phyloP scores from a whole-genome alignment of 2,888 invertebrate genomes.

The Netelia fuscicornis region DNA sequence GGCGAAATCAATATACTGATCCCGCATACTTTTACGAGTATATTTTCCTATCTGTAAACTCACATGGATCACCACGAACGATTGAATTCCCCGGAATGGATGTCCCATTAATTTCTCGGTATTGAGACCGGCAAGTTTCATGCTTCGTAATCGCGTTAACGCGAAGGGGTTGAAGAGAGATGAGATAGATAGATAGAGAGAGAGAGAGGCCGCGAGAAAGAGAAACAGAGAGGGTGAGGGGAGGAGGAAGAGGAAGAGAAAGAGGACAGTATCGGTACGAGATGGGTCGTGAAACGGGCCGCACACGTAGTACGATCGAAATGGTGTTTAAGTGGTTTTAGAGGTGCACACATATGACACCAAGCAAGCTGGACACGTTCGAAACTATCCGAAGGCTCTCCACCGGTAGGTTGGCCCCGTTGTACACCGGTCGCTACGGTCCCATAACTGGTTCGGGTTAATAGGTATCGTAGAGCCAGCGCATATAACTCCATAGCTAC shows the following conservation, averaged over 20 bases:
- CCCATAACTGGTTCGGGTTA: slow-evolving; percentile 47
- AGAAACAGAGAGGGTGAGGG: neutral
- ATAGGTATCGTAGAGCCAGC: slow-evolving; percentile 42
- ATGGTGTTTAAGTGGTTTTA: slow-evolving; percentile 55
- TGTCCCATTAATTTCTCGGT: slow-evolving; percentile 55
- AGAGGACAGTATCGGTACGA: slow-evolving; percentile 24
- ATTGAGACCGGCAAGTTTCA: slow-evolving; percentile 46
- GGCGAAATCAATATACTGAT: neutral
- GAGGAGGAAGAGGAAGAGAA: neutral
- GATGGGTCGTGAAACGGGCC: slow-evolving; percentile 19
- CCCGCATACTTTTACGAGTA: neutral
- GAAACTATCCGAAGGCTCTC: slow-evolving; percentile 40
- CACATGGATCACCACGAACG: slow-evolving; percentile 5
- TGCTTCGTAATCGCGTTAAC: slow-evolving; percentile 59
- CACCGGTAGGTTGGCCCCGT: neutral
- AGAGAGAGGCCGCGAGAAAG: neutral
- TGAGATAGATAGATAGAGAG: neutral
- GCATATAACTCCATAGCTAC: slow-evolving; percentile 37
- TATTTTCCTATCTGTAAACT: neutral
- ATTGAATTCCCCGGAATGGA: slow-evolving; percentile 48
- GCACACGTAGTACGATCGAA: slow-evolving; percentile 54
- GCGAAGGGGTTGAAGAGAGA: slow-evolving; percentile 14
- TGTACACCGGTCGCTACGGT: slow-evolving; percentile 10
- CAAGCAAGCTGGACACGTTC: slow-evolving; percentile 39
- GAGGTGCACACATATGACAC: slow-evolving; percentile 36